phyloP scores from a whole-genome alignment of 2,888 invertebrate species.

The Lobophora halterata region DNA sequence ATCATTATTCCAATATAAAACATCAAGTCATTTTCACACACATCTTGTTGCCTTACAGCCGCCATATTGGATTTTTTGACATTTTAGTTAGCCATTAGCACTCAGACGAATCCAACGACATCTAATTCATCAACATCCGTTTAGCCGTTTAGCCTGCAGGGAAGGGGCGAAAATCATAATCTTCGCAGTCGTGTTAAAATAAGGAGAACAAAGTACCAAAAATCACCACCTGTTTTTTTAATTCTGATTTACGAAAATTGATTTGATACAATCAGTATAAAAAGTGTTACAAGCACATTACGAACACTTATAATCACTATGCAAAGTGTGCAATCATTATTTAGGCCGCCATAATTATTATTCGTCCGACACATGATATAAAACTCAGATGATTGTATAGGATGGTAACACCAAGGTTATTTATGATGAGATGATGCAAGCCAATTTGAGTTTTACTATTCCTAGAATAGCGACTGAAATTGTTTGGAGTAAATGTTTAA shows the following conservation, averaged over 20 bases:
- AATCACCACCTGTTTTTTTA: too few species aligned
- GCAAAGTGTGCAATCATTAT: constrained; percentile 19
- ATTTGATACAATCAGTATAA: constrained; percentile 14
- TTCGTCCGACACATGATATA: constrained; percentile 22
- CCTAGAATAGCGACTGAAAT: not conserved
- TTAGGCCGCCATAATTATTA: constrained; percentile 20
- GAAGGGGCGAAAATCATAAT: too few species aligned
- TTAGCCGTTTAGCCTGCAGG: too few species aligned
- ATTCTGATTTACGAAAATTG: constrained; percentile 3
- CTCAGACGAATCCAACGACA: too few species aligned
- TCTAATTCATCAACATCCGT: too few species aligned
- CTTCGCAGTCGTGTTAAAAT: too few species aligned
- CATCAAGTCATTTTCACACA: too few species aligned
- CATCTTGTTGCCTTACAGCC: too few species aligned
- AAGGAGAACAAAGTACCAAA: too few species aligned
- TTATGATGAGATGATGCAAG: constrained; percentile 5
- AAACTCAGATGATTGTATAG: constrained; percentile 16
- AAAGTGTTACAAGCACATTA: constrained; percentile 11
- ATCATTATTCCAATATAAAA: too few species aligned
- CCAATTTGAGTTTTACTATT: not conserved
- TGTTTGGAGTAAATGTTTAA: constrained; percentile 2
- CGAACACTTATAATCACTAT: constrained; percentile 13
- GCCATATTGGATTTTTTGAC: too few species aligned
- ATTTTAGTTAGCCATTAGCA: too few species aligned
- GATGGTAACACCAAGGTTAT: constrained; percentile 18